Evolutionary conservation across 2,888 invertebrate genomes (phyloP).

Genomic region (Electrophaes corylata): DNA sequence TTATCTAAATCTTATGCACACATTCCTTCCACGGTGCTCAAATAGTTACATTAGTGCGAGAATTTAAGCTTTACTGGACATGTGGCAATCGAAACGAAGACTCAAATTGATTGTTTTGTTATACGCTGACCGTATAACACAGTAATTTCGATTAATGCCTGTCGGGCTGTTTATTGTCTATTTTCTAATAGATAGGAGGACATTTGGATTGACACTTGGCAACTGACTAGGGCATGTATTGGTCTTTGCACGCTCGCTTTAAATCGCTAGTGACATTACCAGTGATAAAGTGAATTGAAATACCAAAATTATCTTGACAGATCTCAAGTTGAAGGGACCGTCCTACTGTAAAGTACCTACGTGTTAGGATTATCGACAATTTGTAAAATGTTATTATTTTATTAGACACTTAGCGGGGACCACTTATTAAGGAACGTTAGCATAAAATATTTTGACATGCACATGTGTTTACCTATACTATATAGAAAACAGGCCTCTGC

Average conservation of each 20-base stretch:
- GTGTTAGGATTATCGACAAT: constrained; percentile 72
- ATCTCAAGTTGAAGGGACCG: constrained; percentile 82
- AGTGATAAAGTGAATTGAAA: constrained; percentile 72
- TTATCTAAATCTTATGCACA: constrained; percentile 75
- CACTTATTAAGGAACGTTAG: not conserved
- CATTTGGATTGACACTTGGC: constrained; percentile 6
- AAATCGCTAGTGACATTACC: constrained; percentile 38
- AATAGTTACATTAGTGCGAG: constrained; percentile 65
- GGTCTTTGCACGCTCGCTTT: constrained; percentile 39
- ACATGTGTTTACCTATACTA: too few species aligned
- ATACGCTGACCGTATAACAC: not conserved
- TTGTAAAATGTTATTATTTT: constrained; percentile 37
- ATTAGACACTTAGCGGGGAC: constrained; percentile 10
- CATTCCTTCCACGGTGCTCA: constrained; percentile 90
- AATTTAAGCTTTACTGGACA: constrained; percentile 27
- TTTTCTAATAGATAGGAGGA: not conserved
- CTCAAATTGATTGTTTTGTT: not conserved
- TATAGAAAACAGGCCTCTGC: too few species aligned
- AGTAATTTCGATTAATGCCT: not conserved
- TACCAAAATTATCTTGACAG: constrained; percentile 69
- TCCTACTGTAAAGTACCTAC: constrained; percentile 73
- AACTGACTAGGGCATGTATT: constrained; percentile 7
- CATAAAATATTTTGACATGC: too few species aligned
- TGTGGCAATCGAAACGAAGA: constrained; percentile 17
- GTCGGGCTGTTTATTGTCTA: not conserved